Evolutionary conservation across 1,140 invertebrate genomes (phyloP).

Genomic region (Planococcus citri): DNA sequence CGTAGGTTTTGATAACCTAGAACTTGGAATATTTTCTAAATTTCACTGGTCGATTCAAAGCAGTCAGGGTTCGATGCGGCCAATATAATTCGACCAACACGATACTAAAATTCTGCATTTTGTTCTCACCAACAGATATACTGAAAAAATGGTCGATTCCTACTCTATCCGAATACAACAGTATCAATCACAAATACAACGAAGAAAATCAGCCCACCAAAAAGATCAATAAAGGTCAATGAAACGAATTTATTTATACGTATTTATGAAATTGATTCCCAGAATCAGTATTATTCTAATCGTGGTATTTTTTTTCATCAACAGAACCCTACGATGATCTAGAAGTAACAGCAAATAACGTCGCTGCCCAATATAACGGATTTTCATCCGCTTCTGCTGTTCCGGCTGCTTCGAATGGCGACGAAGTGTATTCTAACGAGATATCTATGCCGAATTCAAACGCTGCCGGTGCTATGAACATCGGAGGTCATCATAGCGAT

Average conservation of each 20-base stretch:
- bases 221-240: not conserved
- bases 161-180: conserved; percentile 2
- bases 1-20: no score
- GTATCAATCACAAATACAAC: not conserved
- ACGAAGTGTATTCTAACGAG: not conserved
- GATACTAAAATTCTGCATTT: not conserved
- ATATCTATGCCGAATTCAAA: not conserved
- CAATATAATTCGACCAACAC: no score
- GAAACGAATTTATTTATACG: no score
- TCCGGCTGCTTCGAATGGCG: not conserved
- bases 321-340: no score
- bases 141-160: conserved; percentile 3
- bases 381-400: not conserved
- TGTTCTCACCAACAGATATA: not conserved
- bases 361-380: no score
- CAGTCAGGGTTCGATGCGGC: no score
- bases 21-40: not conserved
- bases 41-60: not conserved
- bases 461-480: not conserved
- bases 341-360: no score
- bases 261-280: no score
- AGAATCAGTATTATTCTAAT: no score
- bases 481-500: conserved; percentile 31
- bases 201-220: not conserved
- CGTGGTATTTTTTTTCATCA: no score